A percentile compares a stretch with the other conserved stretches of the same genome.
phyloP scores from a whole-genome alignment of 1,140 invertebrate genomes.

The Tetramorium parvispinum region DNA sequence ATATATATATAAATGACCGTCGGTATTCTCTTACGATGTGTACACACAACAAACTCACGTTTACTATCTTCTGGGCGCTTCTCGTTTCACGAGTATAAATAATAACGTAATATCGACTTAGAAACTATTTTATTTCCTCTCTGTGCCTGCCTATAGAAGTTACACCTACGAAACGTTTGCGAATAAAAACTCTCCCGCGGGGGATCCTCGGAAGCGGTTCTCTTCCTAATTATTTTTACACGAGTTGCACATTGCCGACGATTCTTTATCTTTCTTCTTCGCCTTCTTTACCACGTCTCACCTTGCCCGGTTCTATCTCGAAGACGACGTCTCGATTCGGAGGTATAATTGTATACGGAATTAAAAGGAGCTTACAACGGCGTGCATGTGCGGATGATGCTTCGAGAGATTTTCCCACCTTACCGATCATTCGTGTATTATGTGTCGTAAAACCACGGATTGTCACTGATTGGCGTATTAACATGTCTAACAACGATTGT shows the following conservation, averaged over 20 bases:
- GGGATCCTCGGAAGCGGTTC: constrained; percentile 35
- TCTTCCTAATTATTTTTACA: constrained; percentile 31
- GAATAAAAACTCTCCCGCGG: constrained; percentile 61
- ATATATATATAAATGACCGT: constrained; percentile 81
- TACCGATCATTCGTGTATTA: constrained; percentile 18
- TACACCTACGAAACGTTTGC: constrained; percentile 66
- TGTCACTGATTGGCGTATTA: background rate
- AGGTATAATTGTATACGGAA: constrained; percentile 36
- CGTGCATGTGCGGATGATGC: background rate
- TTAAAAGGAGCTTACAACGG: constrained; percentile 32
- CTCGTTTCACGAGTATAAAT: constrained; percentile 84
- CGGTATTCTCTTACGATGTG: constrained; percentile 78
- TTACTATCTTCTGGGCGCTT: constrained; percentile 76
- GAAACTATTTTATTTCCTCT: constrained; percentile 77
- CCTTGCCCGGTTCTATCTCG: constrained; percentile 8
- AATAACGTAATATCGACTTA: constrained; percentile 85
- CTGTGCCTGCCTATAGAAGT: constrained; percentile 56
- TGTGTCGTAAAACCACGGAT: constrained; percentile 7
- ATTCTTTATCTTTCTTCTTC: constrained; percentile 9
- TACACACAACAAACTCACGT: constrained; percentile 82
- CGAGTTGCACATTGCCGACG: constrained; percentile 53
- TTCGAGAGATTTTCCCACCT: constrained; percentile 22
- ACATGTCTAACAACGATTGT: constrained; percentile 11
- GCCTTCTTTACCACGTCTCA: constrained; percentile 20
- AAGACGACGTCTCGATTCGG: background rate